phyloP scores from a whole-genome alignment of 2,888 invertebrate genomes.

The Octodonta nipae region DNA sequence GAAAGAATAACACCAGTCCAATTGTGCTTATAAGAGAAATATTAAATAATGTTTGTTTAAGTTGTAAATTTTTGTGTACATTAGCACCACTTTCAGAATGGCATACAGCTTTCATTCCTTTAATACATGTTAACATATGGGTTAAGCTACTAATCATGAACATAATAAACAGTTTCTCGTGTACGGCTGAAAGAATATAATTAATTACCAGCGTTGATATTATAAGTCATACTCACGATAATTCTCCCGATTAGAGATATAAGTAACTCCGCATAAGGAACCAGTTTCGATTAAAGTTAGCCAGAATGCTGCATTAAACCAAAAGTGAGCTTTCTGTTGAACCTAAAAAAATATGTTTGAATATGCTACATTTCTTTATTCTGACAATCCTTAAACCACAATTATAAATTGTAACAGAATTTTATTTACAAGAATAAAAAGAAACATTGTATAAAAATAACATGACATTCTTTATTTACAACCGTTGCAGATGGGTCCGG shows the following conservation, averaged over 20 bases:
- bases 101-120: constrained; percentile 35
- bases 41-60: constrained; percentile 62
- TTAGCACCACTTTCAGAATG: constrained; percentile 23
- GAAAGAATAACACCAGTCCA: constrained; percentile 75
- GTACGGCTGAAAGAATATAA: constrained; percentile 57
- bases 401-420: too few species aligned
- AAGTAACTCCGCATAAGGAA: constrained; percentile 80
- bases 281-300: constrained; percentile 73
- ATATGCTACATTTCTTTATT: too few species aligned
- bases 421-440: too few species aligned
- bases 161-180: constrained; percentile 81
- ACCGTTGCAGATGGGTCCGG: too few species aligned
- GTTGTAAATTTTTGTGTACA: constrained; percentile 23
- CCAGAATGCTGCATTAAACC: constrained; percentile 65
- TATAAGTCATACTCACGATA: constrained; percentile 80
- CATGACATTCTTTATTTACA: too few species aligned
- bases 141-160: constrained; percentile 76
- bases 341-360: constrained; percentile 38
- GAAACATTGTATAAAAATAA: too few species aligned
- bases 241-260: constrained; percentile 87
- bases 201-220: too few species aligned
- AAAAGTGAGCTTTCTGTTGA: constrained; percentile 42
- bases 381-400: too few species aligned
- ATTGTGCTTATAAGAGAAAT: constrained; percentile 66
- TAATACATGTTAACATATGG: constrained; percentile 68